phyloP scores from a whole-genome alignment of 2,888 invertebrate genomes.

The Metallyticus violacea region DNA sequence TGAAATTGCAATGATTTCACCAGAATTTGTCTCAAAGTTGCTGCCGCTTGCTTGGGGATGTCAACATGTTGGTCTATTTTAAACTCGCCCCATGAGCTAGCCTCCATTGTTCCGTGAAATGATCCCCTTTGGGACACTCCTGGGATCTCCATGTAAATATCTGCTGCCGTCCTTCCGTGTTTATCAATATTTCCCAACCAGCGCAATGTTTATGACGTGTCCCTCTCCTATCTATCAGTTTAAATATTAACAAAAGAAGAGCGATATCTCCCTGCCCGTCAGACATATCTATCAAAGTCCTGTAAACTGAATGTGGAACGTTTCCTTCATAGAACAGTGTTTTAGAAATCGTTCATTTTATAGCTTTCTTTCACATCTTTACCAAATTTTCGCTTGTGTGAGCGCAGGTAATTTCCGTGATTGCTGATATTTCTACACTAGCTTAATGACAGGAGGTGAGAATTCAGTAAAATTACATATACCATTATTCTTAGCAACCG shows the following conservation, averaged over 20 bases:
- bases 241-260: not conserved
- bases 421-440: too few species aligned
- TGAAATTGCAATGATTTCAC: not conserved
- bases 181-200: not conserved
- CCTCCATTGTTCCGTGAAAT: not conserved
- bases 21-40: not conserved
- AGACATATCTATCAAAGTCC: not conserved
- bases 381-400: too few species aligned
- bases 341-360: not conserved
- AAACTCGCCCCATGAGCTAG: not conserved
- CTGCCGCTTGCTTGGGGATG: not conserved
- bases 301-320: not conserved
- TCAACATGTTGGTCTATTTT: not conserved
- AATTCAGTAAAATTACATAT: too few species aligned
- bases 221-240: not conserved
- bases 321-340: not conserved
- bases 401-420: too few species aligned
- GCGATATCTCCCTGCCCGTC: not conserved
- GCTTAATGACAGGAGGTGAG: too few species aligned
- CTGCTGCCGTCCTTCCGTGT: not conserved
- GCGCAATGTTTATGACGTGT: not conserved
- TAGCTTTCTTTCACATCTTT: not conserved
- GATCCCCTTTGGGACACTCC: not conserved
- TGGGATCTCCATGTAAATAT: not conserved
- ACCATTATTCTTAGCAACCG: too few species aligned